phyloP scores from a whole-genome alignment of 2,797 vertebrate species.

The Molossus molossus region DNA sequence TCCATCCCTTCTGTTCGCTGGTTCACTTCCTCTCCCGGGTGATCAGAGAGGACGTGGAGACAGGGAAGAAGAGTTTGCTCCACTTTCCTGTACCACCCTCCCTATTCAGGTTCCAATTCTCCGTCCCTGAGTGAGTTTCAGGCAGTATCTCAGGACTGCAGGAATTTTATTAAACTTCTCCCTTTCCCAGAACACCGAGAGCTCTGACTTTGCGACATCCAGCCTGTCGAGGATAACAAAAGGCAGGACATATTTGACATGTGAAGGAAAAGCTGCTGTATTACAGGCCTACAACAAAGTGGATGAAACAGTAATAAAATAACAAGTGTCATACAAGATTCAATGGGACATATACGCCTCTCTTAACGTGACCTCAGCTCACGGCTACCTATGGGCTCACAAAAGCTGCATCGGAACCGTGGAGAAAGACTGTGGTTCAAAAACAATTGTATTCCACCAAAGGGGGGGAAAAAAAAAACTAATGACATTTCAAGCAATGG shows the following conservation, averaged over 20 bases:
- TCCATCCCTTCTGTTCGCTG: too few relatives aligned
- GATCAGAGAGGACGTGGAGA: not conserved
- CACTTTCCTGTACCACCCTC: not conserved
- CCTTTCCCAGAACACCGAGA: constrained; percentile 12
- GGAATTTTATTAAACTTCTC: not conserved
- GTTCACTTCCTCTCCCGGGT: not conserved
- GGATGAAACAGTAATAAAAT: constrained; percentile 79
- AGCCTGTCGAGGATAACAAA: constrained; percentile 68
- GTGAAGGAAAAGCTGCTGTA: constrained; percentile 70
- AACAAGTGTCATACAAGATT: constrained; percentile 76
- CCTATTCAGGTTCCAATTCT: not conserved
- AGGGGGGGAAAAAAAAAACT: not conserved
- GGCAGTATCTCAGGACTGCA: not conserved
- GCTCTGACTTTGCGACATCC: constrained; percentile 50
- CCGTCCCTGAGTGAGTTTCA: not conserved
- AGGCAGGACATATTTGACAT: constrained; percentile 71
- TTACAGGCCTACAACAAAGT: constrained; percentile 66
- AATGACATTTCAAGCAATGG: constrained; percentile 58
- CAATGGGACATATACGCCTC: constrained; percentile 63
- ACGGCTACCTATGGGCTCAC: not conserved
- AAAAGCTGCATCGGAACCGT: not conserved
- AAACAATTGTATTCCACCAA: not conserved
- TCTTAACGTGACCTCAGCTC: constrained; percentile 60
- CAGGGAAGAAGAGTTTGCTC: not conserved
- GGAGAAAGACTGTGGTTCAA: constrained; percentile 34